These are phyloP conservation scores for Drosophila triauraria DNA, from an alignment of 1,140 invertebrate species.

Conservation along the genomic window DNA sequence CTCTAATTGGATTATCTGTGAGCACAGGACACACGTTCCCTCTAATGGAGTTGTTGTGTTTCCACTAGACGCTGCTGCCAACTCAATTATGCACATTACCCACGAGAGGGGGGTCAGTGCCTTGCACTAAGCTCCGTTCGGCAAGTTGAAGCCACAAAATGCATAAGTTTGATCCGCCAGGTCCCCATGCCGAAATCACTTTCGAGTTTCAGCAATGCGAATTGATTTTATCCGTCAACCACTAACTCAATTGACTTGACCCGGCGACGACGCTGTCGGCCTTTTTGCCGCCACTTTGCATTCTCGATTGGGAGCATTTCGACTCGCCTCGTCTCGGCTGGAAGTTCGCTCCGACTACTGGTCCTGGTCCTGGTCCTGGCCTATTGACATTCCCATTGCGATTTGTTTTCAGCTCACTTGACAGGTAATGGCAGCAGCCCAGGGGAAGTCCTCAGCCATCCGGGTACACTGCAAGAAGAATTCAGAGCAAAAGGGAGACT, in stretches of 20 bases:
- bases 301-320: slow-evolving; percentile 69
- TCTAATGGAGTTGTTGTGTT: slow-evolving; percentile 78
- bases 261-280: slow-evolving; percentile 59
- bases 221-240: slow-evolving; percentile 57
- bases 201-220: slow-evolving; percentile 38
- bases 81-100: slow-evolving; percentile 73
- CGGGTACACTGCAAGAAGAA: slow-evolving; percentile 9
- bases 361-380: slow-evolving; percentile 61
- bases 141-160: slow-evolving; percentile 27
- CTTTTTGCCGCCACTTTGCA: slow-evolving; percentile 80
- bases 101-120: no score
- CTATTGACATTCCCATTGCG: slow-evolving; percentile 80
- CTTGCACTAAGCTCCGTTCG: not conserved
- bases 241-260: slow-evolving; percentile 72
- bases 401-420: slow-evolving; percentile 82
- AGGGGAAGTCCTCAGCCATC: slow-evolving; percentile 37
- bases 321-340: slow-evolving; percentile 22
- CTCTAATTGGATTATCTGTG: slow-evolving; percentile 60
- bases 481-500: not conserved
- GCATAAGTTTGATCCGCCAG: slow-evolving; percentile 40
- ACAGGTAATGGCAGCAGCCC: slow-evolving; percentile 74
- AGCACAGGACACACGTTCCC: slow-evolving; percentile 23
- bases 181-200: slow-evolving; percentile 16
- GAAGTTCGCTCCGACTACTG: not conserved
- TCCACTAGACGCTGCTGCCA: slow-evolving; percentile 42